Conservation (phyloP, 2,113 vertebrate genomes). For the Petromus typicus region DNA sequence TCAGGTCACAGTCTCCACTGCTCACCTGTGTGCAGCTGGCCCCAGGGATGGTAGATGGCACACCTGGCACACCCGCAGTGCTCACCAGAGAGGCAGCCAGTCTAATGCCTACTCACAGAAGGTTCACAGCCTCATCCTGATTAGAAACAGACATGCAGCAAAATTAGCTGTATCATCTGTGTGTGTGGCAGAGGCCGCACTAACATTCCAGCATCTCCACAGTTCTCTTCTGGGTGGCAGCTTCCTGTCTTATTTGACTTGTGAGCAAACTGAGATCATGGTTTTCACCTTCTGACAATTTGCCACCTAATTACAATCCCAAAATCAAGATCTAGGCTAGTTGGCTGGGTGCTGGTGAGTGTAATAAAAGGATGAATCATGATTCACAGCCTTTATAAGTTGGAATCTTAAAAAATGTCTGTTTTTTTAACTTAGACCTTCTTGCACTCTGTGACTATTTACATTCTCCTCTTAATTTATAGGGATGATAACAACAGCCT, state of each 20-base stretch:
- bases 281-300: background rate
- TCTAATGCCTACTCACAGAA: background rate
- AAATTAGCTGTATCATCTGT: background rate
- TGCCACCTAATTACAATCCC: rapidly evolving
- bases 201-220: background rate
- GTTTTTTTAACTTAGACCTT: background rate
- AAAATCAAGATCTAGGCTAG: background rate
- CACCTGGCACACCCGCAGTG: rapidly evolving
- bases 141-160: background rate
- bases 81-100: background rate
- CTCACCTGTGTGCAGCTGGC: background rate
- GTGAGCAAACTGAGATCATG: background rate
- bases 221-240: rapidly evolving
- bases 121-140: background rate
- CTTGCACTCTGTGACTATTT: background rate
- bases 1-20: background rate
- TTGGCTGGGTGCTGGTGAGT: background rate
- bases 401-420: background rate
- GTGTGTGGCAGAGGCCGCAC: too few relatives aligned
- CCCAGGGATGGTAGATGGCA: background rate
- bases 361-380: background rate
- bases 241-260: background rate
- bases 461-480: background rate
- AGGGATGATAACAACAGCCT: background rate
- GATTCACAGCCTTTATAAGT: background rate